These are phyloP conservation scores for Mythimna pallens DNA, from an alignment of 2,888 invertebrate genomes.

Conservation along the genomic window DNA sequence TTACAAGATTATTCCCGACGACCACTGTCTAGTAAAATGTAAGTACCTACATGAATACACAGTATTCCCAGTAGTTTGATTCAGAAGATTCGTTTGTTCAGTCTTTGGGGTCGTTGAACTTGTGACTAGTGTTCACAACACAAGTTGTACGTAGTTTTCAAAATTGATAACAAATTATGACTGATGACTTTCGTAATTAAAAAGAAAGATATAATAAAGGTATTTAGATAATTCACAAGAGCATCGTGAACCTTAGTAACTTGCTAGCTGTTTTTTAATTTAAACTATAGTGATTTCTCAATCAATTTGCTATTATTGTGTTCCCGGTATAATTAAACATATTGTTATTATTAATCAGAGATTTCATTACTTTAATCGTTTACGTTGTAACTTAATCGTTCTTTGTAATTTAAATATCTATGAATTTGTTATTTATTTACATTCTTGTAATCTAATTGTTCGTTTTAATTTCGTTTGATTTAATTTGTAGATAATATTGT, in stretches of 20 bases:
- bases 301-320: too few species aligned
- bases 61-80: slow-evolving; percentile 32
- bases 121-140: background rate
- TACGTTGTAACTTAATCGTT: too few species aligned
- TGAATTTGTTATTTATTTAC: too few species aligned
- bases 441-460: too few species aligned
- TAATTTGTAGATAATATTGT: too few species aligned
- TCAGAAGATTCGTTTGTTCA: slow-evolving; percentile 2
- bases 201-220: background rate
- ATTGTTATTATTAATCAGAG: too few species aligned
- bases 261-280: too few species aligned
- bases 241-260: background rate
- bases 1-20: slow-evolving; percentile 50
- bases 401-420: too few species aligned
- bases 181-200: background rate
- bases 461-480: too few species aligned
- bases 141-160: background rate
- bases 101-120: slow-evolving; percentile 15
- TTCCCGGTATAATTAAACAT: too few species aligned
- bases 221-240: background rate
- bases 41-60: slow-evolving; percentile 22
- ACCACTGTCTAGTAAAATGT: slow-evolving; percentile 36
- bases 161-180: background rate
- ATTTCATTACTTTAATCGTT: too few species aligned
- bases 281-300: too few species aligned